phyloP scores from a whole-genome alignment of 2,113 vertebrate species.

The Anolis carolinensis region DNA sequence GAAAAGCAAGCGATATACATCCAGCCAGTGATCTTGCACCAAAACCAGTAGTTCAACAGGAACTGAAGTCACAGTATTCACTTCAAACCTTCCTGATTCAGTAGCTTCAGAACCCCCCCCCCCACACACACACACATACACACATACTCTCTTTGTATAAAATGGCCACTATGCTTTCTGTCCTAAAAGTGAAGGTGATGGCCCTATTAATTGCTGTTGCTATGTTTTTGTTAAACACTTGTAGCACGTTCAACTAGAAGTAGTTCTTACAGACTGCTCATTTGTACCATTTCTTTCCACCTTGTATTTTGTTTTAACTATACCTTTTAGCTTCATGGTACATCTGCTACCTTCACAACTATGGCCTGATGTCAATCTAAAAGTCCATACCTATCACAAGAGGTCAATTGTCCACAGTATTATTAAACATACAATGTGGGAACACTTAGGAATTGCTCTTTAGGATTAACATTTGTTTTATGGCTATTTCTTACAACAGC shows the following conservation, averaged over 20 bases:
- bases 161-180: neutral
- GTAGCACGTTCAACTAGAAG: neutral
- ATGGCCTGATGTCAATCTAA: neutral
- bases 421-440: neutral
- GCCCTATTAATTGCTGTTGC: neutral
- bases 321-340: neutral
- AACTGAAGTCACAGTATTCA: neutral
- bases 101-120: neutral
- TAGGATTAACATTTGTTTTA: neutral
- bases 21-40: no score
- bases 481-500: neutral
- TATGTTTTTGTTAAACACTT: neutral
- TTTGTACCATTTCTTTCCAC: neutral
- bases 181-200: neutral
- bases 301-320: neutral
- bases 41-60: neutral
- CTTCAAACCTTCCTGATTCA: neutral
- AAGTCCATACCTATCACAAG: neutral
- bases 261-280: neutral
- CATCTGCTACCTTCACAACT: neutral
- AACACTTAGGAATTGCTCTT: neutral
- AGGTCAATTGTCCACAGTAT: neutral
- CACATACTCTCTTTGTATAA: no score
- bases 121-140: no score
- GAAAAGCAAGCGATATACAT: neutral